A percentile compares a stretch with the other conserved stretches of the same genome.
phyloP scores from a whole-genome alignment of 2,888 invertebrate genomes.

The Metopia argyrocephala region DNA sequence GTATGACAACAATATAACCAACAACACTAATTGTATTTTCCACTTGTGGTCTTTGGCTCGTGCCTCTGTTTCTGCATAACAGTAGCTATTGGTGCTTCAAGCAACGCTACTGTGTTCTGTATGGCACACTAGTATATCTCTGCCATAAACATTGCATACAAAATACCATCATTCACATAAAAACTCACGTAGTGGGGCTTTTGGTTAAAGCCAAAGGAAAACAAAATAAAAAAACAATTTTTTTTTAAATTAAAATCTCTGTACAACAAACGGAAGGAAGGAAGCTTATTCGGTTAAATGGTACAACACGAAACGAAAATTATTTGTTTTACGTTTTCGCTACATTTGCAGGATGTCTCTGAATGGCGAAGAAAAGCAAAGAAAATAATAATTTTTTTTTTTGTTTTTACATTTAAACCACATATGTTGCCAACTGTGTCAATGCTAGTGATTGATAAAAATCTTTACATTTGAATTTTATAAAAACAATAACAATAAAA shows the following conservation, averaged over 20 bases:
- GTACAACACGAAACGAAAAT: conserved; percentile 51
- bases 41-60: conserved; percentile 51
- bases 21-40: conserved; percentile 62
- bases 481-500: conserved; percentile 27
- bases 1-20: conserved; percentile 49
- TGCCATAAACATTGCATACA: conserved; percentile 23
- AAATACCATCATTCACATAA: conserved; percentile 16
- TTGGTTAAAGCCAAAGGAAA: background rate
- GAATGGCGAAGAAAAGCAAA: background rate
- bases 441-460: conserved; percentile 58
- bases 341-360: background rate
- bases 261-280: conserved; percentile 53
- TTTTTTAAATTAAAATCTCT: conserved; percentile 40
- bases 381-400: conserved; percentile 12
- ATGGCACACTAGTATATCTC: background rate
- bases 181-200: conserved; percentile 7
- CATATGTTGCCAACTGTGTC: conserved; percentile 45
- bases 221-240: background rate
- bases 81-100: conserved; percentile 24
- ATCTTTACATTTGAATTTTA: conserved; percentile 47
- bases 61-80: conserved; percentile 30
- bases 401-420: background rate
- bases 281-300: conserved; percentile 54
- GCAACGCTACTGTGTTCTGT: conserved; percentile 15
- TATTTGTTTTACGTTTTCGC: conserved; percentile 28